These are phyloP conservation scores for Aplysina aerophoba DNA, from an alignment of 37 sponge, comb jelly and placozoan genomes.

Conservation along the genomic window DNA sequence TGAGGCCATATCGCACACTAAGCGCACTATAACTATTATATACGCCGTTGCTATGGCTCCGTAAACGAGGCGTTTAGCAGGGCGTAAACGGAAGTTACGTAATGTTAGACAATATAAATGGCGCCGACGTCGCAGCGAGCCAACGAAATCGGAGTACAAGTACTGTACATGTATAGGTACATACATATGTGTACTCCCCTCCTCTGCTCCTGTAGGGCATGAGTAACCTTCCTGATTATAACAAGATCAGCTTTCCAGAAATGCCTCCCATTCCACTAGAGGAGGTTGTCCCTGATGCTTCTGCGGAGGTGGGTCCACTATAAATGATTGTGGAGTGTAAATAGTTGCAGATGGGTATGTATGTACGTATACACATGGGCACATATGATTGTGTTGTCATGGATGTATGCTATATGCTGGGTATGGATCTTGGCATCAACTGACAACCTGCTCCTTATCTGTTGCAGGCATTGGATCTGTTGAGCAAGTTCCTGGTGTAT, in stretches of 20 bases:
- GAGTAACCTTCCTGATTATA: constrained; percentile 94
- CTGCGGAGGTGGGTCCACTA: constrained; percentile 66
- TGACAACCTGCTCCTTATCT: too few species aligned
- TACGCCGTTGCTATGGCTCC: too few species aligned
- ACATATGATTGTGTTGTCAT: neutral
- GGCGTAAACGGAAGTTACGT: too few species aligned
- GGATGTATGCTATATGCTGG: neutral
- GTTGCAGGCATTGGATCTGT: constrained; percentile 74
- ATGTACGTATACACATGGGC: neutral
- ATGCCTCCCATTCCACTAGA: constrained; percentile 94
- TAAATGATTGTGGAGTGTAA: neutral
- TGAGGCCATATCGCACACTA: too few species aligned
- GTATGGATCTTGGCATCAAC: too few species aligned
- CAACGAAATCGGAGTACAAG: too few species aligned
- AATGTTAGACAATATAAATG: too few species aligned
- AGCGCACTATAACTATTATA: too few species aligned
- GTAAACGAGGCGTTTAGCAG: too few species aligned
- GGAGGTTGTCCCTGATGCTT: constrained; percentile 93
- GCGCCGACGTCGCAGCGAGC: too few species aligned
- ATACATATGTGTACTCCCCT: neutral
- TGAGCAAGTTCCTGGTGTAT: constrained; percentile 88
- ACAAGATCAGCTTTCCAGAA: constrained; percentile 94
- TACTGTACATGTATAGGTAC: neutral
- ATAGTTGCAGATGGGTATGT: neutral
- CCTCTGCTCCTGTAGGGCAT: constrained; percentile 56